Percentiles rank a stretch among this genome's conserved stretches.
Evolutionary conservation across 1,140 invertebrate species (phyloP).

Genomic region (Drosophila santomea): DNA sequence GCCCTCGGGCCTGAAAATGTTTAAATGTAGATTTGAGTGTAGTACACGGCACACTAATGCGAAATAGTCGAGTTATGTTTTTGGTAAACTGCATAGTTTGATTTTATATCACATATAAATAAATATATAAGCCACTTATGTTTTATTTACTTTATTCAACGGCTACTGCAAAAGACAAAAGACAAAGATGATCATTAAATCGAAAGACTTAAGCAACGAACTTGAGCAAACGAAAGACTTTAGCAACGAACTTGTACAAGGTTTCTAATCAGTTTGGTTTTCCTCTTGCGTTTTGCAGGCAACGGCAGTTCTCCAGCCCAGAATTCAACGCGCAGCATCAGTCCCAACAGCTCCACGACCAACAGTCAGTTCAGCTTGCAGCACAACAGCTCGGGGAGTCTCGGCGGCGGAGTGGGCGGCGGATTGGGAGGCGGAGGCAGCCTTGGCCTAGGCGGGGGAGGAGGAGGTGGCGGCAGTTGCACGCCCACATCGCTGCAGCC

Average conservation of each 20-base stretch:
- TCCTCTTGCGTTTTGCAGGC: conserved; percentile 47
- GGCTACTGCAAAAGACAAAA: conserved; percentile 31
- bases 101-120: background rate
- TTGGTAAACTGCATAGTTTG: background rate
- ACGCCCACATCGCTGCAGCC: conserved; percentile 82
- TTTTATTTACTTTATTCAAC: too few relatives aligned
- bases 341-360: conserved; percentile 84
- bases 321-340: conserved; percentile 85
- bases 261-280: conserved; percentile 2
- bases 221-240: conserved; percentile 37
- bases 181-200: conserved; percentile 56
- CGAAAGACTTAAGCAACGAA: conserved; percentile 72
- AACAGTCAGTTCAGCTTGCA: conserved; percentile 84
- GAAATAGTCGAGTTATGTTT: background rate
- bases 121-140: too few relatives aligned
- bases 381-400: conserved; percentile 84
- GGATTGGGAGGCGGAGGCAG: conserved; percentile 55
- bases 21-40: conserved; percentile 1
- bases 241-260: background rate
- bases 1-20: conserved; percentile 30
- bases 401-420: conserved; percentile 63
- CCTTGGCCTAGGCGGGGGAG: conserved; percentile 71
- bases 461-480: conserved; percentile 72
- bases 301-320: conserved; percentile 85
- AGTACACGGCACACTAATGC: background rate